Base-by-base conservation (phyloP, 2,797 vertebrate species). In the Anas bahamensis region DNA sequence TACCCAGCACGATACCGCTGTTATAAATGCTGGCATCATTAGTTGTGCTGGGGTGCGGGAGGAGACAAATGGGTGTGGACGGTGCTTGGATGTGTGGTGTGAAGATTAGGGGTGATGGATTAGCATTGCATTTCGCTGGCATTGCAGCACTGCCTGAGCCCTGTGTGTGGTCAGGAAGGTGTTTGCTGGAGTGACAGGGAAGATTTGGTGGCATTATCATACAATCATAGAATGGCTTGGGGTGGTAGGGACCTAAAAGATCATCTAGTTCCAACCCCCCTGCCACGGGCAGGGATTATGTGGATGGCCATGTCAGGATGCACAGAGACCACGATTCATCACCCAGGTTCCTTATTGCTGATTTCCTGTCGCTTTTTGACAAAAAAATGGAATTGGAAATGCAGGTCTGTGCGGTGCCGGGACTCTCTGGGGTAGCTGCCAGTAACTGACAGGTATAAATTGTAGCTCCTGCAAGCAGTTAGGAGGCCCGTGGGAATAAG, bases 61-160 rank as follows among this genome's bases (percentile, higher is more conserved):
- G 69, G 86, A 96, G 95, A 94, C 84, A 91, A 85, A 95, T 95
- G 4, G 26, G 79, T 6, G 29, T 6, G 90, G 76, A 92, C 2
- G 4, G 60, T 86, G 73, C 26, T 42, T 31, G 80, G 79, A 83
- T 73, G 56, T 90, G 92, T 8, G n/a, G 64, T 68, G 56, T 52
- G 68, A 88, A 95, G 94, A 96, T 96, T 92, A 95, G 79, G 56
- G n/a, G 13, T 96, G 93, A 96, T 89, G 77, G 74, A 95, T 95
- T 76, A 24, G 29, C 4, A 4, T 26, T 83, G 64, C 44, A 42
- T 82, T 86, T 94, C 64, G 57, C 41, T 16, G 26, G 53, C 41
- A 42, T 37, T 56, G 69, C 66, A 88, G 73, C 64, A 13, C 66
- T 76, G 39, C 6, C 80, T 68, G 52, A 66, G 39, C 60, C 12